These are phyloP conservation scores for Bombus pyrosoma DNA, from an alignment of 1,140 invertebrate genomes.

Conservation along the genomic window DNA sequence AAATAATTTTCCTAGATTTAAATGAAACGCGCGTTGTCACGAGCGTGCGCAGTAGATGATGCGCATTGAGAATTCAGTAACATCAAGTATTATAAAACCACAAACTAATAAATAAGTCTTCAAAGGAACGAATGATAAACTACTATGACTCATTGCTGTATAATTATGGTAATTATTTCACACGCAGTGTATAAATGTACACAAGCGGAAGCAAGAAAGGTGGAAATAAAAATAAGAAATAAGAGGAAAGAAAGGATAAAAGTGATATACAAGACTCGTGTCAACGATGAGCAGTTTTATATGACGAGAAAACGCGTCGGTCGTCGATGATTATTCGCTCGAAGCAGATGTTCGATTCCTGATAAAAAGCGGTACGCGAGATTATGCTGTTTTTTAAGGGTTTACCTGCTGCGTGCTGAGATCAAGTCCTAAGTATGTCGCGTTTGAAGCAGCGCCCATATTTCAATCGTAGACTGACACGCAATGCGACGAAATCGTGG, in stretches of 20 bases:
- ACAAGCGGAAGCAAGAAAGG: background rate
- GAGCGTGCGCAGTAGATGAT: slow-evolving; percentile 10
- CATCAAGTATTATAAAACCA: background rate
- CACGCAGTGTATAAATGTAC: background rate
- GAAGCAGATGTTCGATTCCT: background rate
- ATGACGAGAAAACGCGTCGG: background rate
- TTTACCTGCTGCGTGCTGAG: slow-evolving; percentile 92
- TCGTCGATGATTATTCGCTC: background rate
- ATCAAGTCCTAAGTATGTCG: slow-evolving; percentile 89
- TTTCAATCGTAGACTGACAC: slow-evolving; percentile 27
- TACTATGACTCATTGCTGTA: background rate
- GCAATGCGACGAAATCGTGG: slow-evolving; percentile 6
- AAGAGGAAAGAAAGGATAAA: background rate
- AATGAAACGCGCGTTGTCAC: slow-evolving; percentile 2
- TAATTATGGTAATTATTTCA: background rate
- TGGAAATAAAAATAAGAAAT: background rate
- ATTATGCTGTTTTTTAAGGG: background rate
- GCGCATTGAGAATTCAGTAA: background rate
- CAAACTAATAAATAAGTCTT: background rate
- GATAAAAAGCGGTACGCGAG: too few species aligned
- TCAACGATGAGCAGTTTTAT: background rate
- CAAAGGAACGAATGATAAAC: background rate
- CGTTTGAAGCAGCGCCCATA: slow-evolving; percentile 68
- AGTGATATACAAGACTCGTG: background rate
- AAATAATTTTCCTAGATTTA: background rate